A percentile compares a stretch with the other conserved stretches of the same genome.
Conservation (phyloP, 2,113 vertebrate species). For the Rhinolophus ferrumequinum region DNA sequence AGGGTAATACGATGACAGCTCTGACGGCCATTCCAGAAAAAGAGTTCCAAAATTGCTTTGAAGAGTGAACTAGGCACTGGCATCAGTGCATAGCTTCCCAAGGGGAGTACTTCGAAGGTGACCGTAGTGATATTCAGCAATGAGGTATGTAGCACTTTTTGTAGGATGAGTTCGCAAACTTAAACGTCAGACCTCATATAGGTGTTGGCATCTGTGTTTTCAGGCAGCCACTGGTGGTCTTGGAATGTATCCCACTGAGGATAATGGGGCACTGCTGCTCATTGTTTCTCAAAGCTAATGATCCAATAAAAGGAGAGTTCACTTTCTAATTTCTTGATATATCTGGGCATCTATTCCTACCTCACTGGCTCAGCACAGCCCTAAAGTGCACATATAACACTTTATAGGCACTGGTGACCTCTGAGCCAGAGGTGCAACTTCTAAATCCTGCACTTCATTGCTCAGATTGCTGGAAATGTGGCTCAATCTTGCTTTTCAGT, state of each 20-base stretch:
- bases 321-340: slow-evolving; percentile 24
- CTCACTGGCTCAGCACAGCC: neutral
- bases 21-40: too few relatives aligned
- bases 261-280: too few relatives aligned
- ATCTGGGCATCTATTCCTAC: neutral
- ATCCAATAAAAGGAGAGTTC: neutral
- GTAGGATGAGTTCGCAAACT: too few relatives aligned
- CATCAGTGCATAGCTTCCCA: too few relatives aligned
- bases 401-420: neutral
- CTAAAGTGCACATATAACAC: neutral
- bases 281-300: neutral
- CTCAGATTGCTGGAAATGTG: neutral
- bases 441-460: neutral
- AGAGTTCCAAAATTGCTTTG: too few relatives aligned
- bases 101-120: too few relatives aligned
- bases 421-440: neutral
- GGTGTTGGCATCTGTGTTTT: neutral
- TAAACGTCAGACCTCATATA: neutral
- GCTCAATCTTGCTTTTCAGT: neutral
- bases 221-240: neutral
- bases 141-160: too few relatives aligned
- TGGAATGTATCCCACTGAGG: neutral
- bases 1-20: too few relatives aligned
- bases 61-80: too few relatives aligned
- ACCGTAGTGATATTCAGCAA: too few relatives aligned